A percentile compares a stretch with the other conserved stretches of the same genome.
phyloP scores from a whole-genome alignment of 2,888 invertebrate genomes.

The Xestia c-nigrum region DNA sequence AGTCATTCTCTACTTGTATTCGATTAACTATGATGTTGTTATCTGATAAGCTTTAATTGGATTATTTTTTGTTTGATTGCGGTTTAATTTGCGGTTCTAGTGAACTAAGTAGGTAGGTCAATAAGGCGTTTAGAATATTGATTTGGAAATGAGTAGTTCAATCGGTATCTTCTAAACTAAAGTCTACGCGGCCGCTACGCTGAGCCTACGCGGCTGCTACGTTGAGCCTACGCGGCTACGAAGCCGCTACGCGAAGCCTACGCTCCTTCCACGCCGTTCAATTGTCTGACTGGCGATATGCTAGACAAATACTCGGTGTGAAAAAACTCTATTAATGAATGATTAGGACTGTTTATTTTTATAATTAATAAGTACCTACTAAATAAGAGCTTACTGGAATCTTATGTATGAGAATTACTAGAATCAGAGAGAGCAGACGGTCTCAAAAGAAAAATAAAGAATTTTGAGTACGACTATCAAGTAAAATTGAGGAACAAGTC shows the following conservation, averaged over 20 bases:
- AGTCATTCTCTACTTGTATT: constrained; percentile 46
- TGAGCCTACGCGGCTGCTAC: background rate
- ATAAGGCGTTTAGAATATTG: background rate
- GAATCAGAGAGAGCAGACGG: background rate
- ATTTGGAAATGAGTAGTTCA: background rate
- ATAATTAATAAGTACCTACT: too few relatives aligned
- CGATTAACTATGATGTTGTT: constrained; percentile 61
- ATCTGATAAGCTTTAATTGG: constrained; percentile 66
- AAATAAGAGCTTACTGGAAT: background rate
- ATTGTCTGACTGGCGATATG: background rate
- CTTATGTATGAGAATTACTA: background rate
- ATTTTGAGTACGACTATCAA: background rate
- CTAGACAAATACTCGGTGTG: background rate
- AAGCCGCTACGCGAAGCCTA: background rate
- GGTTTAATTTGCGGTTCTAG: background rate
- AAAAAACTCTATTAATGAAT: background rate
- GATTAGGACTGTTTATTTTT: background rate
- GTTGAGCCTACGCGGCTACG: background rate
- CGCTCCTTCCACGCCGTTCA: background rate
- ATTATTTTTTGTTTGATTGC: constrained; percentile 59
- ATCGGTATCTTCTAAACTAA: background rate
- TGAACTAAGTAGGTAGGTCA: background rate
- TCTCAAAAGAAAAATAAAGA: background rate
- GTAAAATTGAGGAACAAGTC: background rate
- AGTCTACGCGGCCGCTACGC: background rate